Percentiles rank a stretch among this genome's conserved stretches.
Conservation (phyloP, 2,113 vertebrate genomes). For the Notarius lentiginosus region DNA sequence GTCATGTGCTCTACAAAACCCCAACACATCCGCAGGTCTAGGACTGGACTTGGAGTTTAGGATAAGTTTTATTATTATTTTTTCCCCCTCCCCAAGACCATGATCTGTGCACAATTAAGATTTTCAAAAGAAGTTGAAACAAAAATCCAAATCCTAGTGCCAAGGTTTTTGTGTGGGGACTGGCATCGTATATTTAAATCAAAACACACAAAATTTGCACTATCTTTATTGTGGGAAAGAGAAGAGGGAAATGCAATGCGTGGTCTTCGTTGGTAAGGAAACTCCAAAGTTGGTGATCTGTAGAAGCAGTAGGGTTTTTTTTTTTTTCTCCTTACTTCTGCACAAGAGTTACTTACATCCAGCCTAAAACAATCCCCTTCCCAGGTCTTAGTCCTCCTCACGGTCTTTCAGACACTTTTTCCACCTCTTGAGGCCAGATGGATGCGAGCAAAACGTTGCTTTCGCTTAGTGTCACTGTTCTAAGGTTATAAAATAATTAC, state of each 20-base stretch:
- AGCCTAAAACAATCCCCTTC: constrained; percentile 43
- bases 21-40: constrained; percentile 28
- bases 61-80: constrained; percentile 35
- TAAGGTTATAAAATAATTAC: constrained; percentile 3
- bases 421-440: constrained; percentile 29
- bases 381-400: constrained; percentile 15
- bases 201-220: constrained; percentile 84
- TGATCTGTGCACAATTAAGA: constrained; percentile 74
- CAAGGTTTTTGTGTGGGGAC: constrained; percentile 45
- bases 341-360: constrained; percentile 47
- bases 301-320: constrained; percentile 31
- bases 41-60: constrained; percentile 55
- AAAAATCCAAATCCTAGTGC: constrained; percentile 53
- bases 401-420: constrained; percentile 26
- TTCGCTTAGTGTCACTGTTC: constrained; percentile 8
- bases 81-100: constrained; percentile 51
- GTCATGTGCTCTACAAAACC: constrained; percentile 7
- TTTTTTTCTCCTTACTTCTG: constrained; percentile 37
- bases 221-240: constrained; percentile 81
- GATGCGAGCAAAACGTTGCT: constrained; percentile 29
- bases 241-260: constrained; percentile 65
- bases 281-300: constrained; percentile 34
- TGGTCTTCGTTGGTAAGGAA: constrained; percentile 57
- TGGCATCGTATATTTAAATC: constrained; percentile 42
- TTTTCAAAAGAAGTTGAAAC: constrained; percentile 26